A percentile compares a stretch with the other conserved stretches of the same genome.
Conservation (phyloP, 2,888 invertebrate genomes). For the Eutolmus rufibarbis region DNA sequence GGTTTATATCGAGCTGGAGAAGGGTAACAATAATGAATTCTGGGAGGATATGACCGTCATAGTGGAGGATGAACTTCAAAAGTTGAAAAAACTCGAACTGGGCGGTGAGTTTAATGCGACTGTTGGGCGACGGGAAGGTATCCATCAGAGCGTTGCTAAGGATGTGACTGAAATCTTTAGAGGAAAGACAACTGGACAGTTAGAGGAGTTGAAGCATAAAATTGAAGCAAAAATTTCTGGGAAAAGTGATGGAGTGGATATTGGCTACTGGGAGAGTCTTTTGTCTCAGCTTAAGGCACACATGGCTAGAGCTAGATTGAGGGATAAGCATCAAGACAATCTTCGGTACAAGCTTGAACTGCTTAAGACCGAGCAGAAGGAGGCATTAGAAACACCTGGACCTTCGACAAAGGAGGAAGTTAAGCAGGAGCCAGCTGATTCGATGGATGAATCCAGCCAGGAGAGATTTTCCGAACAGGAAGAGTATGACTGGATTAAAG, state of each 20-base stretch:
- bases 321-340: conserved; percentile 92
- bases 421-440: conserved; percentile 44
- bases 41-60: conserved; percentile 97
- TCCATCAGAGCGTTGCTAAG: conserved; percentile 88
- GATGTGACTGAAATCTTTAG: conserved; percentile 92
- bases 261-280: conserved; percentile 97
- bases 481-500: not conserved
- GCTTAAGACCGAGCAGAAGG: conserved; percentile 85
- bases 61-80: conserved; percentile 90
- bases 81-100: conserved; percentile 77
- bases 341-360: conserved; percentile 86
- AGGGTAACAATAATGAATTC: conserved; percentile 85
- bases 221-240: conserved; percentile 87
- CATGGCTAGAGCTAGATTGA: conserved; percentile 88
- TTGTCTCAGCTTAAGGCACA: conserved; percentile 95
- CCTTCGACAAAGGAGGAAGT: conserved; percentile 1
- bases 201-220: conserved; percentile 81
- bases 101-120: conserved; percentile 68
- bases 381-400: conserved; percentile 55
- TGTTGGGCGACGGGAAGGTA: conserved; percentile 67
- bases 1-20: conserved; percentile 90
- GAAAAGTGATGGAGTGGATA: conserved; percentile 88
- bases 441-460: conserved; percentile 44
- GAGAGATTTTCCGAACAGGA: conserved; percentile 46
- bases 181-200: conserved; percentile 88